These are phyloP conservation scores for Imbricaverruca yamaguchii DNA, from an alignment of 2,888 invertebrate species.

Conservation along the genomic window DNA sequence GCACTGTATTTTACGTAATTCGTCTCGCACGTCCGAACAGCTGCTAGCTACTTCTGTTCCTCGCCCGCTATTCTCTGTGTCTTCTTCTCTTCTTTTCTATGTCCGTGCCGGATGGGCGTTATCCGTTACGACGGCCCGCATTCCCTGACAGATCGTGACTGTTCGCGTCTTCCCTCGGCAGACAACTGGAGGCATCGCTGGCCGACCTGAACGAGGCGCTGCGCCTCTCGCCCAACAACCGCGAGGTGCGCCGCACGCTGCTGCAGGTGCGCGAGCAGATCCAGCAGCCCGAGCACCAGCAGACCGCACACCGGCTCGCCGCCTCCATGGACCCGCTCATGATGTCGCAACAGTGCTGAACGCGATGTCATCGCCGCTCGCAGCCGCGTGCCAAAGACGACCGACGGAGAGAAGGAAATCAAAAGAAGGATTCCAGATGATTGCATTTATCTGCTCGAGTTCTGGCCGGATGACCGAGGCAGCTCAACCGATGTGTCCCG, in stretches of 20 bases:
- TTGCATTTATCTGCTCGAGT: constrained; percentile 16
- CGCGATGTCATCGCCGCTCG: background rate
- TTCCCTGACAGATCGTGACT: no score
- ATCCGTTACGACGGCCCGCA: no score
- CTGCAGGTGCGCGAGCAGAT: constrained; percentile 67
- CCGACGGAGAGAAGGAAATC: background rate
- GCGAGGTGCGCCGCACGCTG: constrained; percentile 65
- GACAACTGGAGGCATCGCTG: constrained; percentile 63
- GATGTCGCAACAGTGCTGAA: background rate
- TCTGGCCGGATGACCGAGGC: background rate
- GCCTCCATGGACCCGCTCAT: background rate
- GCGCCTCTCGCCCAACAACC: constrained; percentile 59
- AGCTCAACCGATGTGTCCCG: background rate
- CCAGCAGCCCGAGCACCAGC: background rate
- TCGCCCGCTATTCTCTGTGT: no score
- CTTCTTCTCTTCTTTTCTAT: no score
- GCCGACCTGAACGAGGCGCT: constrained; percentile 75
- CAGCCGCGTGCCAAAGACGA: background rate
- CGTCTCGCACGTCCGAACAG: no score
- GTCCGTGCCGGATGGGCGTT: no score
- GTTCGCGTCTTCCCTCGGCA: constrained; percentile 35
- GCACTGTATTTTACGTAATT: no score
- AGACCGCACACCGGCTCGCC: background rate
- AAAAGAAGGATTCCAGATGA: constrained; percentile 15
- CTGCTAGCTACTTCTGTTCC: no score